Evolutionary conservation across 1,140 invertebrate genomes (phyloP), one percentile per base, ranked within the genome.

Genomic region (Zaprionus vittiger): DNA sequence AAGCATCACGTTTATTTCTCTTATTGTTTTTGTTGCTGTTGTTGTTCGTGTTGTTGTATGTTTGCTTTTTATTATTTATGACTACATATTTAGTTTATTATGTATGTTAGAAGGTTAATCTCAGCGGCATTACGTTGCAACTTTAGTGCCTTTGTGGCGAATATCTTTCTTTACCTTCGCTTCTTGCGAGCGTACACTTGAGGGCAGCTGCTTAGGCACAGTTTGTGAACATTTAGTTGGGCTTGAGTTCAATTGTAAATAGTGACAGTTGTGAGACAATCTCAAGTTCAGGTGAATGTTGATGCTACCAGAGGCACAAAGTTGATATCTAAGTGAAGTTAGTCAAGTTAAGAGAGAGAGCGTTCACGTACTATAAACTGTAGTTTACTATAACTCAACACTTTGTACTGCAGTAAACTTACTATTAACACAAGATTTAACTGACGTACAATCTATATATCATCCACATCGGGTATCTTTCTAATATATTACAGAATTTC

Each of bases 41-140:
- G 38, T 47, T 34, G 24, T 26, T 24, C 20, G 47, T 49, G 55
- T 57, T 31, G 47, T 62, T 73, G 37, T 38, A 38, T n/a, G 15
- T 22, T 63, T 41, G n/a, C 24, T 28, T 56, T 61, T 63, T 38
- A 59, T 66, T 59, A 81, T 81, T 79, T 83, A 74, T 73, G 73
- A 86, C 79, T 64, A 73, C 54, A 72, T 79, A 79, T 80, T 75
- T 68, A 70, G 66, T 77, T 73, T 84, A 79, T 75, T 85, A 85
- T 89, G 84, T 87, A 68, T 87, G 84, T 90, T 89, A 89, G 84
- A 87, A 87, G 84, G 84, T 90, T 87, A 87, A 87, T 87, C 81
- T 84, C 47, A 73, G 78, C 47, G 81, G 84, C 84, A 78, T 87
- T 89, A 87, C 85, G 73, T 89, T 83, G 84, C 84, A 87, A 75